Evolutionary conservation across 2,113 vertebrate genomes (phyloP).

Genomic region (Nycticryphes semicollaris): DNA sequence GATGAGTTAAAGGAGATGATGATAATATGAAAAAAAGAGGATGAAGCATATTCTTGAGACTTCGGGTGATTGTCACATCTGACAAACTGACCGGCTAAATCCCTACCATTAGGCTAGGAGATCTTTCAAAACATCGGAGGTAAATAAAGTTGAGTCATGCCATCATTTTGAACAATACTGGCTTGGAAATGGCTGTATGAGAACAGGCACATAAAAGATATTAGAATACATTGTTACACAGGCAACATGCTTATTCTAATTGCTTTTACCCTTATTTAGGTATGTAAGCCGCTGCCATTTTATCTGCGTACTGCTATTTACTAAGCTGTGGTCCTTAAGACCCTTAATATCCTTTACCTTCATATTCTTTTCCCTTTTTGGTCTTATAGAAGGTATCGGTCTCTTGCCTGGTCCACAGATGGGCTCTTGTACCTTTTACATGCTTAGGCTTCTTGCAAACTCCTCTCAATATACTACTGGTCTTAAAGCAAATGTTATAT

Average conservation of each 20-base stretch:
- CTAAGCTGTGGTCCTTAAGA: not conserved
- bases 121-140: not conserved
- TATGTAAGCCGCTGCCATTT: not conserved
- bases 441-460: not conserved
- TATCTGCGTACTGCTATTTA: not conserved
- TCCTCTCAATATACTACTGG: not conserved
- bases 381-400: not conserved
- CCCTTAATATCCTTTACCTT: not conserved
- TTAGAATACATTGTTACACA: not conserved
- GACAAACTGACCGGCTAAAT: not conserved
- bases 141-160: not conserved
- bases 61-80: not conserved
- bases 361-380: not conserved
- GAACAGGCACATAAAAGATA: not conserved
- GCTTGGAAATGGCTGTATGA: not conserved
- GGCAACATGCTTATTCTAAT: fast-evolving
- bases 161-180: not conserved
- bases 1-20: not conserved
- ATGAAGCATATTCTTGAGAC: not conserved
- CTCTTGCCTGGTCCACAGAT: not conserved
- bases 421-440: not conserved
- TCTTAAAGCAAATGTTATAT: not conserved
- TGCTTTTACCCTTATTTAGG: not conserved
- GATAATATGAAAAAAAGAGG: not conserved
- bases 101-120: not conserved